These are phyloP conservation scores for Canis aureus DNA, from an alignment of 2,113 vertebrate genomes.

Conservation along the genomic window DNA sequence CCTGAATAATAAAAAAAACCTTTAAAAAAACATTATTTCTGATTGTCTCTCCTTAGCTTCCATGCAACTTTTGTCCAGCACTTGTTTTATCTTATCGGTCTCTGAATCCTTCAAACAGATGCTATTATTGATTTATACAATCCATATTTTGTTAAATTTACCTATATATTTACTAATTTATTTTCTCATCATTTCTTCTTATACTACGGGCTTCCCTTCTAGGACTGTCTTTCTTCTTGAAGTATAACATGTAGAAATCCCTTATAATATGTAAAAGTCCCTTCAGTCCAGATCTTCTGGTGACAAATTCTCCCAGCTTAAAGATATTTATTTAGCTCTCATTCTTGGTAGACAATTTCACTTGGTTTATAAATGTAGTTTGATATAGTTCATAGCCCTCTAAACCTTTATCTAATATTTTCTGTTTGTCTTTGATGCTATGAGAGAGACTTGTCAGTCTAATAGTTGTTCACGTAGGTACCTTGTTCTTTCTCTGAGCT, in stretches of 20 bases:
- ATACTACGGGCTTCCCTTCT: not conserved
- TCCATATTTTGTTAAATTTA: slow-evolving; percentile 22
- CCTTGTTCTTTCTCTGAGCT: not conserved
- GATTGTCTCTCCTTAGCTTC: not conserved
- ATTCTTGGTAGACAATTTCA: not conserved
- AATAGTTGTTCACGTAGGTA: not conserved
- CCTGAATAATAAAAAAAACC: not conserved
- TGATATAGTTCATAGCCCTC: not conserved
- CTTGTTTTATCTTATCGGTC: not conserved
- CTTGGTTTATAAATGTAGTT: slow-evolving; percentile 14
- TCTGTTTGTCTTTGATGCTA: not conserved
- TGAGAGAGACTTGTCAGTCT: not conserved
- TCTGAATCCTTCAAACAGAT: not conserved
- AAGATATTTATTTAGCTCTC: not conserved
- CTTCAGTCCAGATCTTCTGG: not conserved
- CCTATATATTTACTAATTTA: not conserved
- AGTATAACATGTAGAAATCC: not conserved
- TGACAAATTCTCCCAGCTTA: not conserved
- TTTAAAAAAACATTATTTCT: not conserved
- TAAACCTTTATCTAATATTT: not conserved
- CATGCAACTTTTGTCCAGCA: not conserved
- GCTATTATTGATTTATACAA: not conserved
- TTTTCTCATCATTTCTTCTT: slow-evolving; percentile 35
- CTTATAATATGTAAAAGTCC: not conserved
- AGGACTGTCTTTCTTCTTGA: slow-evolving; percentile 10